Evolutionary conservation across 2,113 vertebrate species (phyloP).

Genomic region (Athene noctua): DNA sequence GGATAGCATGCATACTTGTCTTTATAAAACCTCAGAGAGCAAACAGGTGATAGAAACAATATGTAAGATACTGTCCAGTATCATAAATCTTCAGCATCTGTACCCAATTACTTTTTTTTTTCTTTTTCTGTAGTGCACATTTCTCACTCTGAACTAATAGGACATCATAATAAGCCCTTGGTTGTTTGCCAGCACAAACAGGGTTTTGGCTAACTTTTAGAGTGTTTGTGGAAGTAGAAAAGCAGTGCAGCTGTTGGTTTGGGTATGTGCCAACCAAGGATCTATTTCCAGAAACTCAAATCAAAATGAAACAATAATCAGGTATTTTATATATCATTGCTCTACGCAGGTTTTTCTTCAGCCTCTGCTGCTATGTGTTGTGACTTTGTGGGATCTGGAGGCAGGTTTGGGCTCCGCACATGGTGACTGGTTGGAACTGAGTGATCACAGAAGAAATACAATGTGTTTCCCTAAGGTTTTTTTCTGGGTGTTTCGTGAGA

Average conservation of each 20-base stretch:
- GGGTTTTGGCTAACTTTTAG: constrained; percentile 61
- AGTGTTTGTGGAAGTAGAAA: constrained; percentile 70
- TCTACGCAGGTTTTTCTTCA: neutral
- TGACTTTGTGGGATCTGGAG: neutral
- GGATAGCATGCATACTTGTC: constrained; percentile 49
- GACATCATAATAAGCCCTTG: constrained; percentile 71
- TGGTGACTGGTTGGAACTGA: neutral
- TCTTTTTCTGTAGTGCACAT: constrained; percentile 29
- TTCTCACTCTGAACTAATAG: constrained; percentile 73
- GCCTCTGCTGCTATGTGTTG: neutral
- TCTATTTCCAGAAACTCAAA: constrained; percentile 30
- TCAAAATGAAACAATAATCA: constrained; percentile 16
- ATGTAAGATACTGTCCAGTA: constrained; percentile 36
- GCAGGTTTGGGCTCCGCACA: neutral
- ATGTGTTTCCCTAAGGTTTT: neutral
- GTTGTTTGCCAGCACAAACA: constrained; percentile 63
- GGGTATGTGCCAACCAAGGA: constrained; percentile 3
- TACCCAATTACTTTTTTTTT: constrained; percentile 48
- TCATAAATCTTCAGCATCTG: constrained; percentile 69
- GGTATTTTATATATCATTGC: neutral
- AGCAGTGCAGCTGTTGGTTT: constrained; percentile 71
- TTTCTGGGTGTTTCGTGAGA: accelerated
- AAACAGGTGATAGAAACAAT: constrained; percentile 63
- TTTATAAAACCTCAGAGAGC: constrained; percentile 59
- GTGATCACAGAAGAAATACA: neutral